Conservation (phyloP, 1,140 invertebrate species). For the Drosophila bocqueti region DNA sequence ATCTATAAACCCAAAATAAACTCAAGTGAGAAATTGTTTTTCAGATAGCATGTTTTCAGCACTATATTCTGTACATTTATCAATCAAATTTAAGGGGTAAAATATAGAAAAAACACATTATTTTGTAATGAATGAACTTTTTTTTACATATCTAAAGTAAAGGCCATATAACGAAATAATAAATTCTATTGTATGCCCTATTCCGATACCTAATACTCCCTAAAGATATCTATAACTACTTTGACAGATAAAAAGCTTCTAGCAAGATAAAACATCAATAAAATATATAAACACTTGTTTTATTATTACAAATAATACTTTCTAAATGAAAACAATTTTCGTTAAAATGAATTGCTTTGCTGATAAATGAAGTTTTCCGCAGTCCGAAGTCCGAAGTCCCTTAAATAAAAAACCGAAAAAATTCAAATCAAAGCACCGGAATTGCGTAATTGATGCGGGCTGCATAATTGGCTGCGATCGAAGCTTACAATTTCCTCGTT, state of each 20-base stretch:
- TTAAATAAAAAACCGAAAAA: neutral
- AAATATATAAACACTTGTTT: no score
- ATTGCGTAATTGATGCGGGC: neutral
- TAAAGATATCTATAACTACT: neutral
- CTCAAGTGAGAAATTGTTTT: neutral
- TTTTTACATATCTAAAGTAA: neutral
- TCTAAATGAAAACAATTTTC: neutral
- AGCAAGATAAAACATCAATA: neutral
- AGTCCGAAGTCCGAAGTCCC: neutral
- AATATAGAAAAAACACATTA: neutral
- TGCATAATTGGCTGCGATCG: constrained; percentile 22
- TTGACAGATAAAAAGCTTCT: neutral
- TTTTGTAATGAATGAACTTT: neutral
- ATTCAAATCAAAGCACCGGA: neutral
- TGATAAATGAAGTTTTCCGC: neutral
- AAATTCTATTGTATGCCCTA: neutral
- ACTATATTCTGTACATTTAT: neutral
- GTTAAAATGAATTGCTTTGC: neutral
- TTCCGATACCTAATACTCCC: neutral
- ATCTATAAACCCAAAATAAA: neutral
- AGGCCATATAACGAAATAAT: neutral
- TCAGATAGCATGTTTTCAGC: no score
- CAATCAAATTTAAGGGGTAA: neutral
- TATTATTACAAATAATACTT: neutral
- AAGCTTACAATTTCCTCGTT: constrained; percentile 33